Percentiles rank a stretch among this genome's conserved stretches.
Evolutionary conservation across 2,888 invertebrate genomes (phyloP).

Genomic region (Pterobdella sp.): DNA sequence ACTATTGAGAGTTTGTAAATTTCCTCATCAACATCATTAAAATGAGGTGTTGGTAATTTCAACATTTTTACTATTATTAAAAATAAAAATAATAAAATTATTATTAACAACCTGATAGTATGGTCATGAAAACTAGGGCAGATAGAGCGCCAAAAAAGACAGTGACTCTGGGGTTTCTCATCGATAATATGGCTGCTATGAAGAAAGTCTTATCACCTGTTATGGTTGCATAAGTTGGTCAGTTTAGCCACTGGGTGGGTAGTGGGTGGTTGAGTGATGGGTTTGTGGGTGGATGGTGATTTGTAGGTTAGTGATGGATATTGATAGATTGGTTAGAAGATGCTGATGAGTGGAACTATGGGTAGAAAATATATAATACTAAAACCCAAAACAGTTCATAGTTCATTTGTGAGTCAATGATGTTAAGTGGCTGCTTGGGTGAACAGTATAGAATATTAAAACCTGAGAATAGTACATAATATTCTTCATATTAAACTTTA

Average conservation of each 20-base stretch:
- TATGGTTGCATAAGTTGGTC: no score
- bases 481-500: no score
- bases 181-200: slow-evolving; percentile 98
- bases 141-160: slow-evolving; percentile 88
- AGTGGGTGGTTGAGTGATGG: not conserved
- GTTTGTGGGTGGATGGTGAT: not conserved
- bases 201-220: slow-evolving; percentile 91
- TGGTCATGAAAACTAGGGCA: slow-evolving; percentile 84
- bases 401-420: no score
- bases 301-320: not conserved
- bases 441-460: no score
- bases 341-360: not conserved
- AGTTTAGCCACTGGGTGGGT: no score
- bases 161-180: slow-evolving; percentile 79
- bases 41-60: no score
- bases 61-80: no score
- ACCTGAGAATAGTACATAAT: no score
- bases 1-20: no score
- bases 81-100: no score
- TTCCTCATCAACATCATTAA: no score
- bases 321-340: not conserved
- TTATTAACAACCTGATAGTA: slow-evolving; percentile 65
- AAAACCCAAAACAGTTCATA: not conserved
- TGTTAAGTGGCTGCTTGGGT: no score
- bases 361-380: not conserved